Evolutionary conservation across 64 coral and sea anemone species (phyloP), one percentile per base, ranked within the genome.

Genomic region (Acropora yongei): DNA sequence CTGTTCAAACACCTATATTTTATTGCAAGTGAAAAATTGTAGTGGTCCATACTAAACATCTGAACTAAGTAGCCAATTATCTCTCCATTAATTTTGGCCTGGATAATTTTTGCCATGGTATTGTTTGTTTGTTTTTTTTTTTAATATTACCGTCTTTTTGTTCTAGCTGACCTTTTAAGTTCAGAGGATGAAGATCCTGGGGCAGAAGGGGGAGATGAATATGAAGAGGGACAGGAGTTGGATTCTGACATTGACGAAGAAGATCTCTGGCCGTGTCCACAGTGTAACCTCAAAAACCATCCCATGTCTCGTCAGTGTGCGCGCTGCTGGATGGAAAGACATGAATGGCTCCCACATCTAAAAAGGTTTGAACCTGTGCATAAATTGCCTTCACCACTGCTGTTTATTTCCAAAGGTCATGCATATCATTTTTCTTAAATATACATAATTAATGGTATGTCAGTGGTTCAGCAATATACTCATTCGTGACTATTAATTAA

Each of bases 151-250:
- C 1, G 16, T 12, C 43, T 68, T 42, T 83, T 65, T 45, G 2
- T 20, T 48, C 20, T 19, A 85, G 43, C 17, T 1, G 44, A 48
- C 11, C 4, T 90, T 16, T 68, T 80, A 41, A 78, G 73, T n/a
- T 90, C 88, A 68, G 94, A 96, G 4, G 86, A 82, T 5, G 94
- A 96, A 18, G 94, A 96, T 72, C 89, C 89, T 16, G 90, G 90
- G 3, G 95, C 95, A 12, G 95, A 97, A 4, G 95, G 92, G 11
- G 95, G 95, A 60, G 95, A 97, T 74, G 95, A 97, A 44, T 94
- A 87, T 85, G 94, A 95, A 74, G 91, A 90, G 57, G 88, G 89
- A 30, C 72, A 82, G 80, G 93, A 79, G 6, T 90, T 83, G 42
- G 93, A 95, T 82, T 90, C 92, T 41, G 91, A 96, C 57, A 91